phyloP scores from a whole-genome alignment of 2,113 vertebrate species.

The Oncorhynchus mykiss region DNA sequence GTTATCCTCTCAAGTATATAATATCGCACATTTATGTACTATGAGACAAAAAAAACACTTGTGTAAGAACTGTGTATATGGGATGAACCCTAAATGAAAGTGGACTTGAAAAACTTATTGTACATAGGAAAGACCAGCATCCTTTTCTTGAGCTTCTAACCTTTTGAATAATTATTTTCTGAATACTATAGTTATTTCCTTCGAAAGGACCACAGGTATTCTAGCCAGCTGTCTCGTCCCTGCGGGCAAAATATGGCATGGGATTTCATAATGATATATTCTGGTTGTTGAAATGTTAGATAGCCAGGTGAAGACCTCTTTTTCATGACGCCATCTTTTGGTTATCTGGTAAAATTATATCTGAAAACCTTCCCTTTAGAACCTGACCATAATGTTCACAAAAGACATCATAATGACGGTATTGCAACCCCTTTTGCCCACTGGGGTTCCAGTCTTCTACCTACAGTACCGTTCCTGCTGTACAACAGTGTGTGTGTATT shows the following conservation, averaged over 20 bases:
- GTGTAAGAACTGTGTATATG: constrained; percentile 35
- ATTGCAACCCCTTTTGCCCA: constrained; percentile 1
- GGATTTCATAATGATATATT: too few species aligned
- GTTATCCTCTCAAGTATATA: constrained; percentile 39
- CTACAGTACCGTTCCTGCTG: constrained; percentile 36
- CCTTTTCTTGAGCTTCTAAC: constrained; percentile 50
- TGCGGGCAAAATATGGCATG: too few species aligned
- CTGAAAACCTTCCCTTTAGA: too few species aligned
- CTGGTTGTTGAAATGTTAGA: too few species aligned
- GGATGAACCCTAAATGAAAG: constrained; percentile 63
- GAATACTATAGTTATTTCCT: too few species aligned
- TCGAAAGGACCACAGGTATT: constrained; percentile 33
- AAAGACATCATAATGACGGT: too few species aligned
- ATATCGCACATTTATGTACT: constrained; percentile 51
- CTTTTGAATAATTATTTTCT: constrained; percentile 10
- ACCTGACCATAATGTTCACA: too few species aligned
- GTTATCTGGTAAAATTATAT: too few species aligned
- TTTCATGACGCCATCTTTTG: too few species aligned
- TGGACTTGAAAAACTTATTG: constrained; percentile 41
- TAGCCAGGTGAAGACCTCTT: too few species aligned
- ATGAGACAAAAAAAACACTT: constrained; percentile 31
- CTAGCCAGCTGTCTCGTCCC: background rate
- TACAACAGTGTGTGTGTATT: constrained; percentile 31
- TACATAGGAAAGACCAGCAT: constrained; percentile 54
- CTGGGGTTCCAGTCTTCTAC: constrained; percentile 40